Conservation (phyloP, 1,140 invertebrate species). For the Zophobas atratus region DNA sequence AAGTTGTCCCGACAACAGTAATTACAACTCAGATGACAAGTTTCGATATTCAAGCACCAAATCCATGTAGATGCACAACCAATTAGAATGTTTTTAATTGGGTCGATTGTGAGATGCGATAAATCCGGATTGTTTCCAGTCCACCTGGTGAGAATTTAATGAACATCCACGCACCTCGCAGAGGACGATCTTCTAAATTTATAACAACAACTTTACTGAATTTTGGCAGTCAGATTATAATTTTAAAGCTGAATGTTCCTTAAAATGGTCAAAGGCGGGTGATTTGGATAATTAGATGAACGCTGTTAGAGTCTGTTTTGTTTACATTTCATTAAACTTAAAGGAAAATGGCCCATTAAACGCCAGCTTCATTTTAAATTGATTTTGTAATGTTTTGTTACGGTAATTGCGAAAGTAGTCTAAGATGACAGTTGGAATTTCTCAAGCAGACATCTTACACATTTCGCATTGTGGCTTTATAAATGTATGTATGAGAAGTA, state of each 20-base stretch:
- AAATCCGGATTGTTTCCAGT: constrained; percentile 9
- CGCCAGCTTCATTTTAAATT: constrained; percentile 31
- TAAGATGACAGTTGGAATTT: constrained; percentile 24
- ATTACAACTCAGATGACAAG: constrained; percentile 19
- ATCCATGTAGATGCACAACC: constrained; percentile 26
- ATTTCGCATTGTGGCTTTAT: neutral
- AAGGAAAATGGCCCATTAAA: constrained; percentile 34
- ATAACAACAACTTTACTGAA: constrained; percentile 14
- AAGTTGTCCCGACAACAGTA: constrained; percentile 4
- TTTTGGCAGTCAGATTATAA: constrained; percentile 33
- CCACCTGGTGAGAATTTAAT: constrained; percentile 33
- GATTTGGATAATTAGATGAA: constrained; percentile 39
- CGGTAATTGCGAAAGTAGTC: constrained; percentile 33
- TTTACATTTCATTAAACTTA: constrained; percentile 41
- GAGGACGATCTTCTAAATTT: constrained; percentile 11
- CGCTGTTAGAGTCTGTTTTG: constrained; percentile 35
- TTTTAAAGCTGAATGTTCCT: constrained; percentile 24
- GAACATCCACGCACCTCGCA: constrained; percentile 4
- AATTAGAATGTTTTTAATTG: constrained; percentile 34
- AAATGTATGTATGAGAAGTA: neutral
- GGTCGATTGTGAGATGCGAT: constrained; percentile 18
- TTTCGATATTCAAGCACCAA: constrained; percentile 14
- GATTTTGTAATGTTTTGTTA: constrained; percentile 38
- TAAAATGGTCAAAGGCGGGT: constrained; percentile 34
- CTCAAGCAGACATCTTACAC: neutral